Evolutionary conservation across 2,113 vertebrate species (phyloP).

Genomic region (Antechinus stuartii): DNA sequence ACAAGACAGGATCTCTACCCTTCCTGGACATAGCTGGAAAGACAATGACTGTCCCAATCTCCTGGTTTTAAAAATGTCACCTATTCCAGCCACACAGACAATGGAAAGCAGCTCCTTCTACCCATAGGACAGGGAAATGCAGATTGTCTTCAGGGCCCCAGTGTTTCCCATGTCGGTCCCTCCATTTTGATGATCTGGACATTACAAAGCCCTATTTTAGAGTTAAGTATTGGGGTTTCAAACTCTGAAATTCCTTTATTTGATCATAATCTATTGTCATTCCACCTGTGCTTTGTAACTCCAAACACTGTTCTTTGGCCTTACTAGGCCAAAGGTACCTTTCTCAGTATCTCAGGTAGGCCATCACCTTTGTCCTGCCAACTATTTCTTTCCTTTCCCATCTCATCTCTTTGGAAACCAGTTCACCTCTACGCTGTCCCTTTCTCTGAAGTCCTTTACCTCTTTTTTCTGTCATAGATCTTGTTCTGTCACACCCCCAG

Average conservation of each 20-base stretch:
- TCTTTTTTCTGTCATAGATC: neutral
- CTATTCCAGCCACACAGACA: neutral
- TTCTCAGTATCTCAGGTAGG: neutral
- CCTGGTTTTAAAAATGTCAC: neutral
- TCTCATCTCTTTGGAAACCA: neutral
- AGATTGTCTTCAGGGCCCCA: neutral
- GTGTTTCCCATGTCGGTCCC: neutral
- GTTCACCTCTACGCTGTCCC: neutral
- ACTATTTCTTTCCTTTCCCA: neutral
- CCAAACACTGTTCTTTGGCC: neutral
- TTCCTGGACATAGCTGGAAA: neutral
- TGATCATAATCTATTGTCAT: neutral
- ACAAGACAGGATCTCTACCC: neutral
- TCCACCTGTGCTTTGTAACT: neutral
- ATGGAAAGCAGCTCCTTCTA: neutral
- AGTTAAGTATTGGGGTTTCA: too few relatives aligned
- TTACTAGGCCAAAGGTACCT: neutral
- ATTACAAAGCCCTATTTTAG: too few relatives aligned
- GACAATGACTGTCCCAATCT: neutral
- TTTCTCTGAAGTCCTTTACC: neutral
- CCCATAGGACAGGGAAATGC: neutral
- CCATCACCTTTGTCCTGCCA: neutral
- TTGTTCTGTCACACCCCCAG: too few relatives aligned
- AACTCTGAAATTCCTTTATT: neutral
- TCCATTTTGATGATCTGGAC: too few relatives aligned